These are phyloP conservation scores for Rhynchomys soricoides DNA, from an alignment of 2,113 vertebrate genomes.

Conservation along the genomic window DNA sequence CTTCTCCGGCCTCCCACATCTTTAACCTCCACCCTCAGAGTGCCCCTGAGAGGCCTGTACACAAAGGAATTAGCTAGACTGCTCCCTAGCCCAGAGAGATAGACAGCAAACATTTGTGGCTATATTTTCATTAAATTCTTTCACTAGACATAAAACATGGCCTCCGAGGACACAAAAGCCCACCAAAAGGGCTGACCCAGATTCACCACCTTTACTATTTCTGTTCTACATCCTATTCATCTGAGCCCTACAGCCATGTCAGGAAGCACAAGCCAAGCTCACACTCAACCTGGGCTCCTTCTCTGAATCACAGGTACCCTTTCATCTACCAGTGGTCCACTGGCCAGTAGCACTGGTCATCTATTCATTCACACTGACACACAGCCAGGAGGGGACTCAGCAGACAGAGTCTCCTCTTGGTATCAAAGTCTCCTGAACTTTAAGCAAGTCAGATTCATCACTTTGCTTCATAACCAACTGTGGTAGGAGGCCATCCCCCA, in stretches of 20 bases:
- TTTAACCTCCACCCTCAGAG: background rate
- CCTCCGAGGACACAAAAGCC: background rate
- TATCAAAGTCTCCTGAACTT: background rate
- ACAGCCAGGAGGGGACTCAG: background rate
- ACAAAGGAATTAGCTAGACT: background rate
- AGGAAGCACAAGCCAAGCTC: background rate
- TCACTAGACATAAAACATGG: background rate
- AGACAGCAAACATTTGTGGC: background rate
- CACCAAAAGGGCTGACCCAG: background rate
- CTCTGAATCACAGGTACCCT: background rate
- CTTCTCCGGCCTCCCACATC: background rate
- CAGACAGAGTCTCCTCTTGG: background rate
- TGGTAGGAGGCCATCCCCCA: no score
- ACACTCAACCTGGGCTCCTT: background rate
- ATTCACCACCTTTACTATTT: background rate
- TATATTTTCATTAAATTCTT: background rate
- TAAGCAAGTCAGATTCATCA: background rate
- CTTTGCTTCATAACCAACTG: background rate
- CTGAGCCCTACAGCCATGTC: background rate
- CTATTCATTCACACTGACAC: background rate
- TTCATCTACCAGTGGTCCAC: background rate
- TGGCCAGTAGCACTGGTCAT: fast-evolving
- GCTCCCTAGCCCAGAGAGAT: background rate
- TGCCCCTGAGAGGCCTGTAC: background rate
- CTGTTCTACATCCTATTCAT: background rate